Conservation (phyloP, 2,113 vertebrate species). For the Datnioides undecimradiatus region DNA sequence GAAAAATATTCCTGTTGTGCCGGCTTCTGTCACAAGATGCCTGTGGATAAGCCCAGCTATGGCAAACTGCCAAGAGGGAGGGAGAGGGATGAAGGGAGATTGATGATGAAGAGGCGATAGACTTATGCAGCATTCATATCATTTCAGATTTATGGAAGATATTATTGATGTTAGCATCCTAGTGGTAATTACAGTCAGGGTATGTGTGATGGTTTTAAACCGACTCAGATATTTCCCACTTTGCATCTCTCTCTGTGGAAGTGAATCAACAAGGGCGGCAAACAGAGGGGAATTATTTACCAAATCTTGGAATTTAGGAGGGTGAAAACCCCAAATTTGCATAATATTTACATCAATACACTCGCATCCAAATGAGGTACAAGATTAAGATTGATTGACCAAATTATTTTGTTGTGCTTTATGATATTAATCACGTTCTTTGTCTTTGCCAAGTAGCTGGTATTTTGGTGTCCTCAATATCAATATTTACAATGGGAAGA, state of each 20-base stretch:
- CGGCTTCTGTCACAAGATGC: constrained; percentile 72
- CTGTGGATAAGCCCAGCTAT: constrained; percentile 53
- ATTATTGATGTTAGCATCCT: constrained; percentile 33
- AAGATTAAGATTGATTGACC: neutral
- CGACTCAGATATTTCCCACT: neutral
- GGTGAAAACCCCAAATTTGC: neutral
- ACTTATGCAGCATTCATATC: constrained; percentile 44
- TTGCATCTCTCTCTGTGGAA: neutral
- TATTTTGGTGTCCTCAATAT: no score
- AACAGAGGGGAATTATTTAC: neutral
- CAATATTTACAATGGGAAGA: no score
- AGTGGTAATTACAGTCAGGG: constrained; percentile 22
- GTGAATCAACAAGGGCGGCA: neutral
- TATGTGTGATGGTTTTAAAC: constrained; percentile 7
- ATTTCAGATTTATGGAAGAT: constrained; percentile 43
- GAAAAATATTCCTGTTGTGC: constrained; percentile 71
- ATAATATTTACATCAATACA: neutral
- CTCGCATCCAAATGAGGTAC: neutral
- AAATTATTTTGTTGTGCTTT: neutral
- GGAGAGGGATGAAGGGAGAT: constrained; percentile 6
- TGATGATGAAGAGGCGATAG: constrained; percentile 30
- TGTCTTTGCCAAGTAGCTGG: neutral
- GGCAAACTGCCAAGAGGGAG: constrained; percentile 51
- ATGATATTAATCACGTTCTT: neutral
- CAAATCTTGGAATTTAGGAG: neutral